A percentile compares a stretch with the other conserved stretches of the same genome.
Evolutionary conservation across 2,113 vertebrate genomes (phyloP).

Genomic region (Periophthalmus modestus): DNA sequence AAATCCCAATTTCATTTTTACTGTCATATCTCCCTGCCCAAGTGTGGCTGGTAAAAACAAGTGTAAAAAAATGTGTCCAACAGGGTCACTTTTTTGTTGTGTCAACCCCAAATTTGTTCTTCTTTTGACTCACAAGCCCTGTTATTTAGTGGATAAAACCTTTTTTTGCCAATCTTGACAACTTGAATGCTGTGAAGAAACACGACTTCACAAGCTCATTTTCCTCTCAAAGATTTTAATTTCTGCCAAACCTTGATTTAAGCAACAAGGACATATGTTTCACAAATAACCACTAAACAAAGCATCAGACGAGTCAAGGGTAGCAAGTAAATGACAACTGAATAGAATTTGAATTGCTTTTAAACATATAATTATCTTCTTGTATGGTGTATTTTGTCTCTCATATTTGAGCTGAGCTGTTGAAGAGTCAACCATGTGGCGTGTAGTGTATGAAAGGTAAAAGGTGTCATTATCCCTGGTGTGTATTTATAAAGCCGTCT

Average conservation of each 20-base stretch:
- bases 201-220: not conserved
- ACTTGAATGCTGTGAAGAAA: not conserved
- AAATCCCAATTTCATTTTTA: no score
- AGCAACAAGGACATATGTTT: no score
- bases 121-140: not conserved
- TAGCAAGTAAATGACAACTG: not conserved
- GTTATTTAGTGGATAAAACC: not conserved
- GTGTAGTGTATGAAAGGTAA: conserved; percentile 18
- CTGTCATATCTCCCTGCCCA: no score
- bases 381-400: no score
- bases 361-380: no score
- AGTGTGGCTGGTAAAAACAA: no score
- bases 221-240: not conserved
- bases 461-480: conserved; percentile 13
- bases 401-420: no score
- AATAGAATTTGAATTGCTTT: no score
- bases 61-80: no score
- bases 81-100: no score
- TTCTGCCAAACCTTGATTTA: not conserved
- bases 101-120: not conserved
- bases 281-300: not conserved
- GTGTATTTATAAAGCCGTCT: conserved; percentile 40
- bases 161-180: not conserved
- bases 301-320: not conserved
- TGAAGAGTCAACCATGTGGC: not conserved